A percentile compares a stretch with the other conserved stretches of the same genome.
Evolutionary conservation across 2,888 invertebrate genomes (phyloP).

Genomic region (Calliphora vomitoria): DNA sequence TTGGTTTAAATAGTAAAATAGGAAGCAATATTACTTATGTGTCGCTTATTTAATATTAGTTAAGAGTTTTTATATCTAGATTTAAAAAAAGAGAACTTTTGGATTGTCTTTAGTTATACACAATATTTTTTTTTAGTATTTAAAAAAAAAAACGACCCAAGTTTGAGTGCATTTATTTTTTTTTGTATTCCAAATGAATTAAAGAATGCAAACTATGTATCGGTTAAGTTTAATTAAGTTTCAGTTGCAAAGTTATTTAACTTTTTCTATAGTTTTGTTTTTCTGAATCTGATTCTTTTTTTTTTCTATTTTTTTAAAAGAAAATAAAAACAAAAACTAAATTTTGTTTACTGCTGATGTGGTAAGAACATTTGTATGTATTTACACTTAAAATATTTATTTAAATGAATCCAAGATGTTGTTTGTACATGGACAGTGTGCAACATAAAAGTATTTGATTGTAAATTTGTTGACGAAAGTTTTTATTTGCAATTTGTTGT

Average conservation of each 20-base stretch:
- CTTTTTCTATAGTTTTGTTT: conserved; percentile 17
- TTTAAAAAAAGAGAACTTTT: neutral
- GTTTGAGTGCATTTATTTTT: neutral
- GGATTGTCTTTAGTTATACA: neutral
- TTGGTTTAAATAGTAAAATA: no score
- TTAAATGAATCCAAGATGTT: conserved; percentile 2
- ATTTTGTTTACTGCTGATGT: conserved; percentile 1
- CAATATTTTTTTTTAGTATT: neutral
- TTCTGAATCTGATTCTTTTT: conserved; percentile 13
- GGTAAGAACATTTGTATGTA: neutral
- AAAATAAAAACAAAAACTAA: conserved; percentile 2
- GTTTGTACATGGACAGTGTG: neutral
- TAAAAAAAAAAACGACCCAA: neutral
- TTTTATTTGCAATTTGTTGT: no score
- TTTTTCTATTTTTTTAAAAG: neutral
- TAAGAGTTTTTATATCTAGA: no score
- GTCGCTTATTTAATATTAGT: no score
- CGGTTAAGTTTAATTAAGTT: conserved; percentile 68
- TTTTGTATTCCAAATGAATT: conserved; percentile 49
- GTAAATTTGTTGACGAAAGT: neutral
- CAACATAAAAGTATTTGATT: neutral
- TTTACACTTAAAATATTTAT: neutral
- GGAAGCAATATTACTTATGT: no score
- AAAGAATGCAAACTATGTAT: conserved; percentile 64
- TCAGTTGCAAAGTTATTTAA: conserved; percentile 60